Evolutionary conservation across 2,888 invertebrate species (phyloP), one percentile per base, ranked within the genome.

Genomic region (Perizoma affinitatum): DNA sequence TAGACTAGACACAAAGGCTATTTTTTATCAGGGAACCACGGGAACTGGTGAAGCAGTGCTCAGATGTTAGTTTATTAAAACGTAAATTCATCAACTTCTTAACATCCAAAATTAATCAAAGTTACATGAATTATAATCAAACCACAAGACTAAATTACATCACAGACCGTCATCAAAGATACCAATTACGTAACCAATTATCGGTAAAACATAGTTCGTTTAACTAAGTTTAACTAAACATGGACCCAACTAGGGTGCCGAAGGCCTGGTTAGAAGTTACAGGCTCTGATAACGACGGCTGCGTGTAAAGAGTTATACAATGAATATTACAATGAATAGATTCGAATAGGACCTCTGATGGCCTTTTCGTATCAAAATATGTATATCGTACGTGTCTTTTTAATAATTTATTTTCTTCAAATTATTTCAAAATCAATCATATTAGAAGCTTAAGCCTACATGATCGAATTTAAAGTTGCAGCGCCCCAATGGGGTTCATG

Each of bases 121-220:
- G n/a, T n/a, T n/a, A n/a, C n/a, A n/a, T n/a, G 22, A 22, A 22
- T 22, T 22, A 22, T 22, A 42, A 42, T 11, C 22, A 40, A 46
- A 40, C n/a, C 36, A 44, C 4, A 38, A 55, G 41, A 35, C 34
- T 38, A 33, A 55, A 49, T 42, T 6, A 47, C 36, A 36, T 47
- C 49, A 35, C 53, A 38, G 11, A 38, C 41, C 48, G 34, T 10
- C 35, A 46, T 54, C 49, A 59, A 54, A 45, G 35, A 4, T 54
- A 41, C n/a, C n/a, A n/a, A n/a, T 43, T 35, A 54, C 49, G 11
- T 54, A 53, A 38, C 43, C 58, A 59, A 59, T 59, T 59, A 59
- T 49, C 43, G 11, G 10, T 48, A 38, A 46, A 45, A 58, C 47
- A 49, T 48, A 48, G 38, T 36, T 49, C 38, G 48, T 47, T 46